These are phyloP conservation scores for Polyergus mexicanus DNA, from an alignment of 1,140 invertebrate genomes.

Conservation along the genomic window DNA sequence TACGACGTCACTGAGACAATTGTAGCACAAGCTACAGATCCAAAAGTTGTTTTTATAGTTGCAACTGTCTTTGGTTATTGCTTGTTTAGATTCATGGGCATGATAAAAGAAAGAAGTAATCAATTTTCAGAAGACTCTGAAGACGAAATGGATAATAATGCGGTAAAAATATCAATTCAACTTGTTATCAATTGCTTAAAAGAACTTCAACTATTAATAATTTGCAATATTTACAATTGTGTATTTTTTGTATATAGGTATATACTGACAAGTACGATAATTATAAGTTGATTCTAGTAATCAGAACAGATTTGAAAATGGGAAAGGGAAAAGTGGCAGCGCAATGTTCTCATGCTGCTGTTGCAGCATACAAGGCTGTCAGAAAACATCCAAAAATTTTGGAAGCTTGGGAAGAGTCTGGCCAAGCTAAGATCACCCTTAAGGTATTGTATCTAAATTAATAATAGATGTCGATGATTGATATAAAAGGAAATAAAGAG, in stretches of 20 bases:
- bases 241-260: constrained; percentile 34
- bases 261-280: constrained; percentile 80
- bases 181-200: constrained; percentile 12
- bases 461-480: background rate
- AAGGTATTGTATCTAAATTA: constrained; percentile 85
- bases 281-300: constrained; percentile 94
- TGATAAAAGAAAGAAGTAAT: constrained; percentile 10
- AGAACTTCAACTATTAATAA: background rate
- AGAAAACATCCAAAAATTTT: constrained; percentile 89
- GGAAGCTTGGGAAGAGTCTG: constrained; percentile 91
- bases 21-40: constrained; percentile 33
- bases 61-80: constrained; percentile 64
- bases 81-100: constrained; percentile 63
- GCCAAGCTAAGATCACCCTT: constrained; percentile 94
- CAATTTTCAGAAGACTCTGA: constrained; percentile 11
- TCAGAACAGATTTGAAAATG: constrained; percentile 97
- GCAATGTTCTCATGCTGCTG: constrained; percentile 96
- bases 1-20: constrained; percentile 19
- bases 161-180: constrained; percentile 31
- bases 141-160: constrained; percentile 17
- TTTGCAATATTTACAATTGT: background rate
- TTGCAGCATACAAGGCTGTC: constrained; percentile 91
- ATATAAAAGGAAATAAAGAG: background rate
- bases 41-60: constrained; percentile 52
- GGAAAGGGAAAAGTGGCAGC: constrained; percentile 97